Conservation (phyloP, 2,797 vertebrate genomes). For the Argyrosomus regius region DNA sequence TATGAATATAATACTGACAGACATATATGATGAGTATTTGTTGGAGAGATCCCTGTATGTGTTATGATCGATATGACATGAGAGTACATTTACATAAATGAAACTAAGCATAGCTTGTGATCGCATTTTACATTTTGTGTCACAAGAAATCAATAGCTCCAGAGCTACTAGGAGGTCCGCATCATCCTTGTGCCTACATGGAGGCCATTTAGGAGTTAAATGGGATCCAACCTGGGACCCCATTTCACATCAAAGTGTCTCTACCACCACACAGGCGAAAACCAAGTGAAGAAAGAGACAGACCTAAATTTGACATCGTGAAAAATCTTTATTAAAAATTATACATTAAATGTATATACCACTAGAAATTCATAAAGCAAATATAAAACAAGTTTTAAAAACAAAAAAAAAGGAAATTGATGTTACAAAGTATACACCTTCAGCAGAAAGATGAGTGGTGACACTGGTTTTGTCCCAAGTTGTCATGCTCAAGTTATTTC, state of each 20-base stretch:
- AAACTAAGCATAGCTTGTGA: too few relatives aligned
- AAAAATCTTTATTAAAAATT: slow-evolving; percentile 29
- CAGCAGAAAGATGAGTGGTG: not conserved
- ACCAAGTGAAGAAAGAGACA: not conserved
- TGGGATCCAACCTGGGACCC: not conserved
- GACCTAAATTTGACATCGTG: not conserved
- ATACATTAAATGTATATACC: not conserved
- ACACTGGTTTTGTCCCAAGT: not conserved
- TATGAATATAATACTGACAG: not conserved
- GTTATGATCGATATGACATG: too few relatives aligned
- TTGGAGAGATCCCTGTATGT: not conserved
- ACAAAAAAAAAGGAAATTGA: not conserved
- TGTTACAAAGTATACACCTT: not conserved
- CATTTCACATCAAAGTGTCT: not conserved
- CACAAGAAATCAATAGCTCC: not conserved
- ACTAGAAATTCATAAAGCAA: not conserved
- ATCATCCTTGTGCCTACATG: not conserved
- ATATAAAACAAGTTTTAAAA: not conserved
- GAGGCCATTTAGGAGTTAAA: not conserved
- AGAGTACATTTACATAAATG: not conserved
- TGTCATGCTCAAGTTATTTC: not conserved
- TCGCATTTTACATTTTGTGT: too few relatives aligned
- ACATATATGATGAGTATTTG: not conserved
- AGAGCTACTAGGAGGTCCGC: not conserved
- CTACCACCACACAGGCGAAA: too few relatives aligned